These are phyloP conservation scores for Dendroctonus ponderosae DNA, from an alignment of 1,140 invertebrate genomes.

Conservation along the genomic window DNA sequence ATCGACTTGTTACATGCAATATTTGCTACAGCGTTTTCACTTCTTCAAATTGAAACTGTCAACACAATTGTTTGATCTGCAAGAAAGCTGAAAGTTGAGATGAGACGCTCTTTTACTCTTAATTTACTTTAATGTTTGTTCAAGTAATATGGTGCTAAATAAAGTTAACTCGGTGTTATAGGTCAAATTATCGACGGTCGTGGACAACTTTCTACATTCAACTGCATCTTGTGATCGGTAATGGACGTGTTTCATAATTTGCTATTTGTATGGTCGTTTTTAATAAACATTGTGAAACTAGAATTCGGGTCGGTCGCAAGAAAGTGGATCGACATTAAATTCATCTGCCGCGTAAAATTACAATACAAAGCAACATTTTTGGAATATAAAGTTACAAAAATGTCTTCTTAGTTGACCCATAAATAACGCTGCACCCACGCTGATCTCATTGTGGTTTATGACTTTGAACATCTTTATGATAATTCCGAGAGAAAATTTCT, in stretches of 20 bases:
- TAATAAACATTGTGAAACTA: too few species aligned
- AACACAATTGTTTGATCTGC: constrained; percentile 20
- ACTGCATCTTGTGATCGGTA: too few species aligned
- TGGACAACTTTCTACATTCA: constrained; percentile 4
- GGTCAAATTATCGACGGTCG: constrained; percentile 20
- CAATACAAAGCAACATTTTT: background rate
- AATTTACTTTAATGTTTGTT: constrained; percentile 21
- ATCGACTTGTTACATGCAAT: too few species aligned
- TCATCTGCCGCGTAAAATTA: background rate
- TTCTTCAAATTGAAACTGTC: constrained; percentile 24
- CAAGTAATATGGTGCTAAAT: constrained; percentile 24
- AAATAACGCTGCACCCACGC: constrained; percentile 4
- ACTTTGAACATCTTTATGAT: constrained; percentile 3
- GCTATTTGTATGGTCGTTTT: too few species aligned
- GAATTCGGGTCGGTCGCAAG: too few species aligned
- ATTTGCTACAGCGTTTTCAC: constrained; percentile 14
- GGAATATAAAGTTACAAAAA: background rate
- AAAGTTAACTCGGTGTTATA: constrained; percentile 25
- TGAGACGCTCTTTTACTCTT: constrained; percentile 12
- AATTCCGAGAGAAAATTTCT: background rate
- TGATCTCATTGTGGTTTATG: constrained; percentile 10
- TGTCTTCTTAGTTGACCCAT: background rate
- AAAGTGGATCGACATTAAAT: background rate
- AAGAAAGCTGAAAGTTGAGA: constrained; percentile 30
- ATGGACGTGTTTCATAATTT: too few species aligned